Conservation (phyloP, 2,797 vertebrate species). For the Myoxocephalus aenaeus region DNA sequence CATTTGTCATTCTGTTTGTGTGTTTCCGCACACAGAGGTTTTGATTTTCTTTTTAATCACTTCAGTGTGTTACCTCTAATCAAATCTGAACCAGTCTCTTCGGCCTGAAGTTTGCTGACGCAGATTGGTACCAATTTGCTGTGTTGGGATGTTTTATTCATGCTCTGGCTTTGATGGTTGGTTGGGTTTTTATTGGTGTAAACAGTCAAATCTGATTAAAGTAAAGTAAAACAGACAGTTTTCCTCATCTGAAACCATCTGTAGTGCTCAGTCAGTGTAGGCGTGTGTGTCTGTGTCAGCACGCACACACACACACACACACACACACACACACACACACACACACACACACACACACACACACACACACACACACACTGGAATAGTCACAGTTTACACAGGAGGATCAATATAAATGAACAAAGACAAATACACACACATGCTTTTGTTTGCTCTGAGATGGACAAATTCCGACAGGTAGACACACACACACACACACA, state of each 20-base stretch:
- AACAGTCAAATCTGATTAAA: constrained; percentile 18
- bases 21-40: not conserved
- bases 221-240: not conserved
- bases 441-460: not conserved
- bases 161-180: constrained; percentile 6
- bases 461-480: constrained; percentile 15
- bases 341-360: not conserved
- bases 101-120: not conserved
- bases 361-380: not conserved
- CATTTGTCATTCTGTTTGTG: not conserved
- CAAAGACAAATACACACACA: not conserved
- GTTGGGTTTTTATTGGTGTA: not conserved
- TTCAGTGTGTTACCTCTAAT: not conserved
- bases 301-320: not conserved
- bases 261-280: not conserved
- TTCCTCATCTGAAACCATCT: not conserved
- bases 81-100: not conserved
- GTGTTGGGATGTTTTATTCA: constrained; percentile 20
- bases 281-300: not conserved
- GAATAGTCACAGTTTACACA: constrained; percentile 14
- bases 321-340: not conserved
- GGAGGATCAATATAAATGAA: not conserved
- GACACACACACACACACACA: too few species aligned
- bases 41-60: not conserved
- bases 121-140: not conserved